Percentiles rank a stretch among this genome's conserved stretches.
Conservation (phyloP, 2,113 vertebrate genomes). For the Gopherus evgoodei region DNA sequence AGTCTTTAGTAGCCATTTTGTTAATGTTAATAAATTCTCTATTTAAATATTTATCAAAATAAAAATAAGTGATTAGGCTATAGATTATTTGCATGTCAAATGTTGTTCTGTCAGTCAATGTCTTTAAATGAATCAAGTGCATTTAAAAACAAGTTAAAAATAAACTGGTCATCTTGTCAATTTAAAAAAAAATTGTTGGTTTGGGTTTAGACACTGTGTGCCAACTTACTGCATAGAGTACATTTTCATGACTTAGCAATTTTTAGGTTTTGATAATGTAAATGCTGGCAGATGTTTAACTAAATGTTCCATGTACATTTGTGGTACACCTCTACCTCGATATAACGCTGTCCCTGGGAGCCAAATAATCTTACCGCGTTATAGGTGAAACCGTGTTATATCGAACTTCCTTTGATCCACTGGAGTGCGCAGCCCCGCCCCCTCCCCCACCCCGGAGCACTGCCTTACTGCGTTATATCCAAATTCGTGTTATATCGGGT, state of each 20-base stretch:
- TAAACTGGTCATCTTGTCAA: not conserved
- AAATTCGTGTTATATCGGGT: no score
- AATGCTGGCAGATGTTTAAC: not conserved
- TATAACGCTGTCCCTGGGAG: no score
- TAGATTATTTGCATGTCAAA: not conserved
- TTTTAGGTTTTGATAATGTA: not conserved
- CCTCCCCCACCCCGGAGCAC: no score
- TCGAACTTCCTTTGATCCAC: no score
- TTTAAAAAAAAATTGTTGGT: not conserved
- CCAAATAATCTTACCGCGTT: no score
- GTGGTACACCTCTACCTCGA: not conserved
- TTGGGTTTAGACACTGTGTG: not conserved
- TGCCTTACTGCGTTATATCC: no score
- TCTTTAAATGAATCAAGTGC: not conserved
- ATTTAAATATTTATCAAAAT: not conserved
- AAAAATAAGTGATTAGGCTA: not conserved
- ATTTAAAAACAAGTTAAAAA: not conserved
- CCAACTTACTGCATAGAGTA: not conserved
- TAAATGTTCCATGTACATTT: accelerated
- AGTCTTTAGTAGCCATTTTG: not conserved
- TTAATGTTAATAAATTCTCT: not conserved
- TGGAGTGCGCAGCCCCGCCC: no score
- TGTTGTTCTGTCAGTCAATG: not conserved
- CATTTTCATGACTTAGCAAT: not conserved
- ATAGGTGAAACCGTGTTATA: no score